phyloP scores from a whole-genome alignment of 2,113 vertebrate genomes.

The Chlorodrepanis virens region DNA sequence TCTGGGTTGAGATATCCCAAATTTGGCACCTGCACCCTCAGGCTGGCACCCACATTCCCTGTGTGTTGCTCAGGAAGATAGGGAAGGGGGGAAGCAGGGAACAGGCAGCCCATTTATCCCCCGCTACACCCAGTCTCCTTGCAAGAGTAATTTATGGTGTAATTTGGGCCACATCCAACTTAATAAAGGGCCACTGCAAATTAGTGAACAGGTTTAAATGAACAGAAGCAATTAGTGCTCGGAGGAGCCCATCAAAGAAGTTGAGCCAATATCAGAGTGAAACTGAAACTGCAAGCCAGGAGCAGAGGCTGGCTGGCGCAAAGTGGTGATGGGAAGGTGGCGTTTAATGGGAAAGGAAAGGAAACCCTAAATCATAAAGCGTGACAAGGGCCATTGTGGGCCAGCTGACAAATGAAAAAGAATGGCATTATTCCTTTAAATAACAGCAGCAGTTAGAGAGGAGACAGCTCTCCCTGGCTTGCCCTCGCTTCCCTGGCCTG shows the following conservation, averaged over 20 bases:
- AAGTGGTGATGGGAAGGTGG: slow-evolving; percentile 60
- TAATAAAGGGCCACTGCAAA: slow-evolving; percentile 77
- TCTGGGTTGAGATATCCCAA: not conserved
- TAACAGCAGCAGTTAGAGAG: slow-evolving; percentile 70
- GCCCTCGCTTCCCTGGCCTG: slow-evolving; percentile 44
- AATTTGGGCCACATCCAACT: slow-evolving; percentile 75
- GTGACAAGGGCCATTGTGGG: slow-evolving; percentile 76
- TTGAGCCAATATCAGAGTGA: slow-evolving; percentile 63
- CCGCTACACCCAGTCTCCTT: not conserved
- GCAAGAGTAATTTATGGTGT: slow-evolving; percentile 69
- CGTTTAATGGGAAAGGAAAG: slow-evolving; percentile 76
- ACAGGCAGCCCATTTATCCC: slow-evolving; percentile 60
- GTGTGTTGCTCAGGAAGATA: not conserved
- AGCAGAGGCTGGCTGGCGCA: slow-evolving; percentile 50
- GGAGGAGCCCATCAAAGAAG: slow-evolving; percentile 72
- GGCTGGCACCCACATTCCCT: not conserved
- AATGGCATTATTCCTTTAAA: slow-evolving; percentile 76
- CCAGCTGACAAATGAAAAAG: slow-evolving; percentile 78
- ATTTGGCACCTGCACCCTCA: rapidly evolving
- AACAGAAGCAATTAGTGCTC: slow-evolving; percentile 77
- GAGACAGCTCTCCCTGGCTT: slow-evolving; percentile 62
- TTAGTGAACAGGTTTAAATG: slow-evolving; percentile 77
- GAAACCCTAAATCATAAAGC: slow-evolving; percentile 75
- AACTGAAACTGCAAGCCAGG: slow-evolving; percentile 60
- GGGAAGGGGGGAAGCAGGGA: not conserved